Conservation (phyloP, 2,113 vertebrate species). For the Amazona guildingii region DNA sequence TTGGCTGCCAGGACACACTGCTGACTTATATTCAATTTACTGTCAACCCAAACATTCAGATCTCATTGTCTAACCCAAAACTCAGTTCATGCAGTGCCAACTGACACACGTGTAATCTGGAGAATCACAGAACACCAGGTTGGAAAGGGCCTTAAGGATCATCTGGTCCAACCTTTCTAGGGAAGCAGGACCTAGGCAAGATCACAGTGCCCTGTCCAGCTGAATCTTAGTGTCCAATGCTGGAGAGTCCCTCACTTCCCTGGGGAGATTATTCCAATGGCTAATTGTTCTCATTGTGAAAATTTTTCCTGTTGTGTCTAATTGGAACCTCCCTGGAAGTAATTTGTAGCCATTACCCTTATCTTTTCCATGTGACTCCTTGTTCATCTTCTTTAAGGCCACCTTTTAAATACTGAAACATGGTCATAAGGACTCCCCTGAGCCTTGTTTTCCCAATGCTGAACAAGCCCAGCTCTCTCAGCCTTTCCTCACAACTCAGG, state of each 20-base stretch:
- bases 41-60: neutral
- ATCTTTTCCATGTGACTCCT: neutral
- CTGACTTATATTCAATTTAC: rapidly evolving
- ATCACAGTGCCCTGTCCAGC: neutral
- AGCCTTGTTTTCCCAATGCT: neutral
- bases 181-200: neutral
- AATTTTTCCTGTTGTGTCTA: neutral
- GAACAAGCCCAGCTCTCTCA: neutral
- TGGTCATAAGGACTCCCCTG: neutral
- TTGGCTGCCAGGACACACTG: neutral
- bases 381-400: neutral
- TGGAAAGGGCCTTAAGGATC: neutral
- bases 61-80: neutral
- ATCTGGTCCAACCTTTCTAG: neutral
- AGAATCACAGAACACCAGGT: neutral
- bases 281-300: neutral
- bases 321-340: neutral
- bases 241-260: neutral
- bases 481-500: neutral
- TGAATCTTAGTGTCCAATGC: too few relatives aligned
- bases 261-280: neutral
- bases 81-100: rapidly evolving
- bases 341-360: neutral
- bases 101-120: neutral
- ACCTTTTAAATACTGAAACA: neutral